These are phyloP conservation scores for Proales similis DNA, from an alignment of 1,140 invertebrate genomes.

Conservation along the genomic window DNA sequence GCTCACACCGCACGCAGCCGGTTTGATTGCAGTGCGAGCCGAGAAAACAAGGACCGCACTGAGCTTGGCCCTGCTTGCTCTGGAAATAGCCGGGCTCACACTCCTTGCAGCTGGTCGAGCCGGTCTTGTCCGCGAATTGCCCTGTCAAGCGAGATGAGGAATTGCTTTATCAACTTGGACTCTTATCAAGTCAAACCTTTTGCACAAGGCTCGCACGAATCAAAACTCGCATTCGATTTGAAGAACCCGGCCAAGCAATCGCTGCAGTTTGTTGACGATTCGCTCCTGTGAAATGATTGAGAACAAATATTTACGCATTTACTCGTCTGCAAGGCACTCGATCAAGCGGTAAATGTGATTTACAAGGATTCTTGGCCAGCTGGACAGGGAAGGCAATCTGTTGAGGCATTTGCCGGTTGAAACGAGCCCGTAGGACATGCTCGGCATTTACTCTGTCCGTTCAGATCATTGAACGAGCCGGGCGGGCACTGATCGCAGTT, in stretches of 20 bases:
- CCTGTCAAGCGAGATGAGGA: background rate
- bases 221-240: conserved; percentile 8
- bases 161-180: background rate
- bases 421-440: conserved; percentile 16
- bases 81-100: conserved; percentile 14
- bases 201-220: background rate
- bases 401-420: background rate
- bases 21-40: conserved; percentile 3
- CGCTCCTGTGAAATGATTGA: background rate
- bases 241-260: conserved; percentile 7
- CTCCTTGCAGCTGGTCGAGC: conserved; percentile 16
- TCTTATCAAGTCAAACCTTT: no score
- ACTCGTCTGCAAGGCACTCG: background rate
- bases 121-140: background rate
- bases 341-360: no score
- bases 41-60: background rate
- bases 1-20: conserved; percentile 9
- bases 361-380: conserved; percentile 31
- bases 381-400: conserved; percentile 9
- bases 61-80: background rate
- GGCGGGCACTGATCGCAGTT: conserved; percentile 10
- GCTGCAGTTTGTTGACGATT: conserved; percentile 15
- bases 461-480: conserved; percentile 3
- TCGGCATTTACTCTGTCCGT: background rate
- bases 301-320: background rate